These are phyloP conservation scores for Stomatorhinus ivindoensis DNA, from an alignment of 2,113 vertebrate genomes.

Conservation along the genomic window DNA sequence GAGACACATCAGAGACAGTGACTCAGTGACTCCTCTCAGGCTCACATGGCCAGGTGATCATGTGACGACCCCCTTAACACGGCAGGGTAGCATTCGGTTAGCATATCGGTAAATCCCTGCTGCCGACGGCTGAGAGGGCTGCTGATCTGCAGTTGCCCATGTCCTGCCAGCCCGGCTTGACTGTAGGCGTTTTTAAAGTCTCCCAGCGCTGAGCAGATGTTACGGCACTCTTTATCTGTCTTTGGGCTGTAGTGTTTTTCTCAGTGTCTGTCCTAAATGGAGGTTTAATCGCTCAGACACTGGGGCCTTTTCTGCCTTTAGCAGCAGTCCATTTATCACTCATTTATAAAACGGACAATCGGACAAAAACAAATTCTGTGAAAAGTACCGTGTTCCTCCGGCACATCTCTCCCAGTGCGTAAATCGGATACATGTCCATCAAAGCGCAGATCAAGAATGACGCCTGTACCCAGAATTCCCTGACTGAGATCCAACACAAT, in stretches of 20 bases:
- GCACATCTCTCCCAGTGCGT: not conserved
- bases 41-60: not conserved
- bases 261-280: not conserved
- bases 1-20: not conserved
- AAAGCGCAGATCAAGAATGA: not conserved
- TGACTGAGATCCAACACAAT: not conserved
- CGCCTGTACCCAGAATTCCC: not conserved
- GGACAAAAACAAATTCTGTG: not conserved
- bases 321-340: not conserved
- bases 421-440: not conserved
- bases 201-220: not conserved
- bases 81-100: not conserved
- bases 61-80: not conserved
- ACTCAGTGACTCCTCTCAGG: not conserved
- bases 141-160: not conserved
- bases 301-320: not conserved
- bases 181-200: not conserved
- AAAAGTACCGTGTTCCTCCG: not conserved
- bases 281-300: not conserved
- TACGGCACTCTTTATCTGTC: not conserved
- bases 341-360: not conserved
- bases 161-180: not conserved
- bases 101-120: not conserved
- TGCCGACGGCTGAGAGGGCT: not conserved
- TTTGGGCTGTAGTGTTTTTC: not conserved